These are phyloP conservation scores for Drosophila punjabiensis DNA, from an alignment of 1,140 invertebrate genomes.

Conservation along the genomic window DNA sequence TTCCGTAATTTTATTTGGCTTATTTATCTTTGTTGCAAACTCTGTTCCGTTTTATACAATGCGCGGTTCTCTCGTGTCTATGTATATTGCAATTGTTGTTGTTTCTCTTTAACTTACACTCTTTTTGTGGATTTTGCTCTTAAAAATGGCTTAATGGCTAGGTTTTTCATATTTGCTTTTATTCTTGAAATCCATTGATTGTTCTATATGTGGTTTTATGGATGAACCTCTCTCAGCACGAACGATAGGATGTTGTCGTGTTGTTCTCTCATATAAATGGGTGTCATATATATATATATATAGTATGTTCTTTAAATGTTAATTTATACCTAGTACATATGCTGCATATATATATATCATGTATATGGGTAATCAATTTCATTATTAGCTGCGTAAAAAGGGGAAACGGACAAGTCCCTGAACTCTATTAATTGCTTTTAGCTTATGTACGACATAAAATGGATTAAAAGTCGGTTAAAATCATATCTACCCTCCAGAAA, in stretches of 20 bases:
- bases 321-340: constrained; percentile 73
- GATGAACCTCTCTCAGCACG: constrained; percentile 19
- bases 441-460: constrained; percentile 13
- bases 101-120: constrained; percentile 23
- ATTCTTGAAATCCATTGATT: constrained; percentile 75
- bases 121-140: constrained; percentile 52
- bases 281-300: constrained; percentile 30
- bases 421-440: constrained; percentile 55
- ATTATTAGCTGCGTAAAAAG: constrained; percentile 29
- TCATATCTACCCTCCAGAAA: constrained; percentile 23
- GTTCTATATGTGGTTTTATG: constrained; percentile 40
- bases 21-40: constrained; percentile 76
- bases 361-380: constrained; percentile 67
- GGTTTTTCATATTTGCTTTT: constrained; percentile 49
- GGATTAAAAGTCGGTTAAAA: neutral
- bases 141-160: constrained; percentile 75
- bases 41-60: constrained; percentile 64
- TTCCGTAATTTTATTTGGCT: constrained; percentile 74
- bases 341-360: constrained; percentile 43
- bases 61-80: constrained; percentile 44
- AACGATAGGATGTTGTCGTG: constrained; percentile 20
- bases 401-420: constrained; percentile 45
- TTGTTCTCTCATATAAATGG: constrained; percentile 35
- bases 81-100: constrained; percentile 75
- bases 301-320: constrained; percentile 68